Percentiles rank a stretch among this genome's conserved stretches.
These are phyloP conservation scores for Mesaphorura yosii DNA, from an alignment of 1,140 invertebrate genomes.

Conservation along the genomic window DNA sequence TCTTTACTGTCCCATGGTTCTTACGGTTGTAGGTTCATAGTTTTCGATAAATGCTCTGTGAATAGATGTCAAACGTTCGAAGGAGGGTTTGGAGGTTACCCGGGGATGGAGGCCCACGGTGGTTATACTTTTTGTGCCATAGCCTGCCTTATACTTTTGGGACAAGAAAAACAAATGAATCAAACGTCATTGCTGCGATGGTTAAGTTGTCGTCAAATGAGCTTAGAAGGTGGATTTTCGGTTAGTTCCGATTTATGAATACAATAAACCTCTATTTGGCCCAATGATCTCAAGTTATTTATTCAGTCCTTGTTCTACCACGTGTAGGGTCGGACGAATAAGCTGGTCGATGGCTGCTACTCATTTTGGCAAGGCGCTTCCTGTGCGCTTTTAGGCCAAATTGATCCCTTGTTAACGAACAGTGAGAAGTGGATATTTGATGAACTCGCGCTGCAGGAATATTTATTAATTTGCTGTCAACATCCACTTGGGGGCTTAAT, in stretches of 20 bases:
- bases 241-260: constrained; percentile 9
- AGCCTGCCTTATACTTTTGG: constrained; percentile 71
- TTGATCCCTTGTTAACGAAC: background rate
- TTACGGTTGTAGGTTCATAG: no score
- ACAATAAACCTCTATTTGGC: background rate
- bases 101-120: constrained; percentile 94
- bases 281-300: constrained; percentile 35
- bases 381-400: constrained; percentile 51
- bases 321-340: constrained; percentile 84
- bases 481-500: constrained; percentile 74
- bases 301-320: constrained; percentile 15
- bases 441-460: constrained; percentile 83
- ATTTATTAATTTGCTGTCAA: constrained; percentile 87
- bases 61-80: constrained; percentile 90
- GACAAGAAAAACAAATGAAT: constrained; percentile 66
- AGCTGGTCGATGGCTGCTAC: constrained; percentile 96
- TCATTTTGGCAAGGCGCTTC: constrained; percentile 95
- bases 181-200: constrained; percentile 65
- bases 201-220: constrained; percentile 80
- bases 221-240: constrained; percentile 80
- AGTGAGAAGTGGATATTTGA: constrained; percentile 41
- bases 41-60: constrained; percentile 2
- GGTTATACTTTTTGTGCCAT: constrained; percentile 96
- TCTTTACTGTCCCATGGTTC: constrained; percentile 1
- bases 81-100: constrained; percentile 89